phyloP scores from a whole-genome alignment of 2,888 invertebrate genomes.

The Pachycephus smyrnensis region DNA sequence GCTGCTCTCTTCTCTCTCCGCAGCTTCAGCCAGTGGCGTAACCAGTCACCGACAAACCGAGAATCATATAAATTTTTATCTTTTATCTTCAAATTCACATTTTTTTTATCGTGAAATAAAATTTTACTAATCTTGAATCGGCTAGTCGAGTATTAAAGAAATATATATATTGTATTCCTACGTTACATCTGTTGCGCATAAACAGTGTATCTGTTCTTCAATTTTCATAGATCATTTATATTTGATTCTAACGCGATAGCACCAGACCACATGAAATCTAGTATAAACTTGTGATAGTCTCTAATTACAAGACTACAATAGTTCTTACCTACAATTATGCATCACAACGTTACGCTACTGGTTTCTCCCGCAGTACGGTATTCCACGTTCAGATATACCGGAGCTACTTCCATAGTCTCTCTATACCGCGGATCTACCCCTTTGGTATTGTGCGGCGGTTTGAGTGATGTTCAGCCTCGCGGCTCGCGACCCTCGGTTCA shows the following conservation, averaged over 20 bases:
- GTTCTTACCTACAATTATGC: too few relatives aligned
- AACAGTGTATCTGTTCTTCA: too few relatives aligned
- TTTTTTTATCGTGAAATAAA: too few relatives aligned
- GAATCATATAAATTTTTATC: neutral
- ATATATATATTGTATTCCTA: too few relatives aligned
- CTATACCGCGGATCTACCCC: slow-evolving; percentile 9
- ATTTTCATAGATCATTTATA: too few relatives aligned
- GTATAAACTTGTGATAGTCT: too few relatives aligned
- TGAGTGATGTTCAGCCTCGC: slow-evolving; percentile 47
- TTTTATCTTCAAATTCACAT: neutral
- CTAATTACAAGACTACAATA: too few relatives aligned
- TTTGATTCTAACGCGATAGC: too few relatives aligned
- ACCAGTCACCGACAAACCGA: neutral
- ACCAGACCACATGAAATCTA: too few relatives aligned
- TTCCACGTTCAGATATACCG: neutral
- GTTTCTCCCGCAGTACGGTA: neutral
- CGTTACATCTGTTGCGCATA: too few relatives aligned
- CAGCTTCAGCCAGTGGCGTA: slow-evolving; percentile 4
- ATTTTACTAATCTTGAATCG: too few relatives aligned
- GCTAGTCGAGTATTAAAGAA: too few relatives aligned
- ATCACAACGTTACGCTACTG: neutral
- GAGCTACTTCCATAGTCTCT: slow-evolving; percentile 14
- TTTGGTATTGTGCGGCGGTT: slow-evolving; percentile 34
- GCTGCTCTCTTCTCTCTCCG: slow-evolving; percentile 47
- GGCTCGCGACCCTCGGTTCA: slow-evolving; percentile 42